Base-by-base conservation (phyloP, 2,888 invertebrate genomes). In the Drosophila mayaguana region DNA sequence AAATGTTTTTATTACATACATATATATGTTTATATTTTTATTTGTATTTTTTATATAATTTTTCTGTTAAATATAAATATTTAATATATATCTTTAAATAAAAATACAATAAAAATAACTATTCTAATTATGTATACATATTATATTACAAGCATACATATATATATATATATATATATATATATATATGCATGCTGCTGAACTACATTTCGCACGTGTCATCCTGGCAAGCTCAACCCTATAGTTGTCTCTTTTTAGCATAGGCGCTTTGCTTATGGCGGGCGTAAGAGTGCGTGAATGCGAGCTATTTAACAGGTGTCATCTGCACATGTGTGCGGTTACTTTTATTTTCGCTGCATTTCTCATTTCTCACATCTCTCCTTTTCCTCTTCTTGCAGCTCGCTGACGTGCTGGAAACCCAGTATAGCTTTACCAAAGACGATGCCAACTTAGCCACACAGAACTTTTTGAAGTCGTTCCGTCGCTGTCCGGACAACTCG, bases 401-500 rank as follows among this genome's bases (percentile, higher is more conserved):
- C 38, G 73, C 89, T 3, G 93, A 92, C 63, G 83, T 91, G 48
- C 88, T 93, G 57, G 92, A 92, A 89, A 94, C 95, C 89, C 94
- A 95, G 89, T 96, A 96, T 93, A 95, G 94, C 57, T 93, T 97
- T 55, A 94, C 95, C 18, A 92, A 94, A 84, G 95, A 96, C 53
- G 93, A 93, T 45, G 96, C 97, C 16, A 93, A 93, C 68, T 94
- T 94, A 89, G 95, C 95, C 78, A 96, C 96, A 60, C 93, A 95
- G 54, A 94, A 94, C 72, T 97, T 96, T 93, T 94, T 97, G 81
- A 95, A 95, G 87, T 94, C 95, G 59, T 97, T 97, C 93, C 94
- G 97, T 76, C 95, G 96, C 78, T 96, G 96, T 88, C 97, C 97
- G 12, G 97, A 97, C 90, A 96, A 97, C 92, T 94, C 95, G 66